Evolutionary conservation across 1,140 invertebrate genomes (phyloP).

Genomic region (Meloidogyne chitwoodi): DNA sequence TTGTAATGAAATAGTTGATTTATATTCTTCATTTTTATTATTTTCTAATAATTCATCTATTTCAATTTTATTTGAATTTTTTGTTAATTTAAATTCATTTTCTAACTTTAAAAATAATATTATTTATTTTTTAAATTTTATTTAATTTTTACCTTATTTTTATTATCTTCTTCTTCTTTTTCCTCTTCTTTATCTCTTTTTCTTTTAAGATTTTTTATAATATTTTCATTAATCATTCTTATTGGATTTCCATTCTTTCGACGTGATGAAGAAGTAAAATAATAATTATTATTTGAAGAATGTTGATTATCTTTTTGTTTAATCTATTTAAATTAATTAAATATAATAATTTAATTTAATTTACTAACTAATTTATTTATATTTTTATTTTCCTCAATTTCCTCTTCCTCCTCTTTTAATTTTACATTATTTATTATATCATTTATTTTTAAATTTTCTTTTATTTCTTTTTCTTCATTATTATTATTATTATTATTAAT

Average conservation of each 20-base stretch:
- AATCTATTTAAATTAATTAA: too few relatives aligned
- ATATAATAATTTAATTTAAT: too few relatives aligned
- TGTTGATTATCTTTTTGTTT: neutral
- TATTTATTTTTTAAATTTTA: neutral
- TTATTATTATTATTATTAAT: neutral
- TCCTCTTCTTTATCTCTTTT: slow-evolving; percentile 2
- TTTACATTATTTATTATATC: neutral
- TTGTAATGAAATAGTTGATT: too few relatives aligned
- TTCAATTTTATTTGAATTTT: too few relatives aligned
- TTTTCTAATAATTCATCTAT: too few relatives aligned
- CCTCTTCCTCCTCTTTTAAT: neutral
- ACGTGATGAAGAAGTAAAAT: slow-evolving; percentile 24
- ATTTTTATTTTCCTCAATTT: neutral
- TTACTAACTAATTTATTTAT: neutral
- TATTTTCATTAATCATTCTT: slow-evolving; percentile 19
- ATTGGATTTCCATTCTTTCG: slow-evolving; percentile 30
- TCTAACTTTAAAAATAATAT: neutral
- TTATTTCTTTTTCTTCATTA: neutral
- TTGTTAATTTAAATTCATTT: neutral
- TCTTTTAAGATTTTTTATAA: neutral
- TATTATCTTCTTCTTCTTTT: neutral
- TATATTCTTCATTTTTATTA: too few relatives aligned
- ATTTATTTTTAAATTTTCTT: neutral
- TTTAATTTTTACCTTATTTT: neutral
- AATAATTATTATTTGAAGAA: neutral